These are phyloP conservation scores for Macrosteles quadrilineatus DNA, from an alignment of 1,140 invertebrate genomes.

Conservation along the genomic window DNA sequence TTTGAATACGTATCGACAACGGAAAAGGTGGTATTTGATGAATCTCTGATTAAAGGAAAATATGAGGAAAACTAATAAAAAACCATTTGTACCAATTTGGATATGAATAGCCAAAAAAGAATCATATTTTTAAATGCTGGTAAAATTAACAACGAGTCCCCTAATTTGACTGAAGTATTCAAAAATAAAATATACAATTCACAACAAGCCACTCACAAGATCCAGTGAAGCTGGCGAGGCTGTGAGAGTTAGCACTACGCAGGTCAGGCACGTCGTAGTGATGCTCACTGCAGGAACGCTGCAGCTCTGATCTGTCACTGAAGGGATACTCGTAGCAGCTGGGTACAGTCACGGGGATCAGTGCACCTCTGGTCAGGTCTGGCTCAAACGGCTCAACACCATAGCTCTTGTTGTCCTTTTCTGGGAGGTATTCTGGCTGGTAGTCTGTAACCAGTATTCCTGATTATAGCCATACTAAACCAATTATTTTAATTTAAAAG, in stretches of 20 bases:
- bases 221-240: conserved; percentile 59
- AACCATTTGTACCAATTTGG: too few species aligned
- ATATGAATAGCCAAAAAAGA: too few species aligned
- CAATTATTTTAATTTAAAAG: too few species aligned
- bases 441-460: conserved; percentile 72
- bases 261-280: conserved; percentile 63
- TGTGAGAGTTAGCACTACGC: conserved; percentile 39
- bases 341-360: conserved; percentile 46
- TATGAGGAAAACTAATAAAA: too few species aligned
- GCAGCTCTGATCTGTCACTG: conserved; percentile 55
- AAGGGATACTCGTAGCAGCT: conserved; percentile 57
- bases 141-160: too few species aligned
- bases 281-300: conserved; percentile 76
- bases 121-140: too few species aligned
- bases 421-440: conserved; percentile 84
- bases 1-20: too few species aligned
- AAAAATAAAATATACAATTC: too few species aligned
- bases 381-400: conserved; percentile 67
- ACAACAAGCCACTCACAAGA: conserved; percentile 53
- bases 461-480: too few species aligned
- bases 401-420: conserved; percentile 77
- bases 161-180: too few species aligned
- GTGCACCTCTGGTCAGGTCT: conserved; percentile 77
- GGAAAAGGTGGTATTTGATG: too few species aligned
- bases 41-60: too few species aligned